Base-by-base conservation (phyloP, 2,797 vertebrate species). In the Amblyraja radiata region DNA sequence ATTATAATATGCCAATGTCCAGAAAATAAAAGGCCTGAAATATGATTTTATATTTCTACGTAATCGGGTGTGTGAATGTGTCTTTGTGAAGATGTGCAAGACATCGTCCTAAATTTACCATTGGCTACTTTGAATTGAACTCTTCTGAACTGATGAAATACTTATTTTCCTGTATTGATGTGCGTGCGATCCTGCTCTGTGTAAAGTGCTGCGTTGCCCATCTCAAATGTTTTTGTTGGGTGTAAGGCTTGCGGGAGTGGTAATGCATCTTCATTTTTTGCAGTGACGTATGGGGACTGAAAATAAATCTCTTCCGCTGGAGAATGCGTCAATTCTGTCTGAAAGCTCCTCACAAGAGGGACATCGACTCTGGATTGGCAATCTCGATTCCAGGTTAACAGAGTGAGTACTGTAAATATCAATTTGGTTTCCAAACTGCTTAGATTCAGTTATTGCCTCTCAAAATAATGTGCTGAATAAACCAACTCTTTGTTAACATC, bases 331-430 rank as follows among this genome's bases (percentile, higher is more conserved):
- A 95, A 98, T 99, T 95, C 97, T 99, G 79, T 98, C 98, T 28
- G 98, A 98, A 95, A 98, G 98, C 93, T 96, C 96, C 28, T 96
- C 98, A 76, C 98, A 99, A 94, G 98, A 99, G 71, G 98, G 98
- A 80, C 98, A 99, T 95, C 98, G 98, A 93, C 96, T 99, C 95
- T 99, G 98, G 98, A 99, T 99, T 93, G 98, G 98, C 74, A 99
- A 99, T 96, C 97, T 99, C 80, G 98, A 99, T 95, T 98, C 98
- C 94, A 99, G 99, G 96, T 99, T 99, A 95, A 99, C 98, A 95
- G 98, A 99, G 98, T 99, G 94, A 98, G 98, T 97, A 63, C 61
- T 8, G 36, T 25, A 73, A 78, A 68, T 65, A n/a, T 65, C 68
- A 7, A 6, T 36, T 88, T 88, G 6, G 16, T 68, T 65, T 68